Base-by-base conservation (phyloP, 2,888 invertebrate species). In the Nudaria mundana region DNA sequence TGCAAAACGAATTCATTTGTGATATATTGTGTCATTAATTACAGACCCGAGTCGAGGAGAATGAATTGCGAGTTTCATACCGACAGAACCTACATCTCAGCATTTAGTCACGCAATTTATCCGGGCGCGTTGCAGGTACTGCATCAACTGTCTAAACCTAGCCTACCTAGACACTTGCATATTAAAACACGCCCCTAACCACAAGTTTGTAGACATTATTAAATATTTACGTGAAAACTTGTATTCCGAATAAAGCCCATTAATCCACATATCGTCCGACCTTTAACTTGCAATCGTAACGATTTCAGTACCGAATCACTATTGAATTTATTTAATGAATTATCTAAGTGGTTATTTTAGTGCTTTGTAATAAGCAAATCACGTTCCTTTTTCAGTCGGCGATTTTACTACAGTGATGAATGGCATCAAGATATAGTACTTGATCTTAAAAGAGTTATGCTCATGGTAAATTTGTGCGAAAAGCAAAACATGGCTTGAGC, bases 281-380 rank as follows among this genome's bases (percentile, higher is more conserved):
- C 57, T 61, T 61, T 59, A 66, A 69, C 63, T 72, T 75, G 71
- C 75, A 76, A 81, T 81, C 80, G 84, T 66, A 79, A n/a, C n/a
- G n/a, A n/a, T n/a, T n/a, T n/a, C n/a, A n/a, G n/a, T n/a, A n/a
- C 74, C 84, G 81, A 83, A 84, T 83, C 71, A 67, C 68, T 64
- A 68, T 70, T 71, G 64, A 77, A 82, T 81, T 76, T 66, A 73
- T 73, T 74, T 82, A 84, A 85, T 82, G 81, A 79, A 67, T 67
- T 76, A 56, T 75, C 71, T 77, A 80, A 83, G 74, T 77, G 77
- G 66, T 71, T 64, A 68, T 64, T 71, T 76, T 74, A 77, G 70
- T 71, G 71, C 71, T 66, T 73, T 79, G 74, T 81, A 76, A 82
- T 79, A 81, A 74, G 69, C 71, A 65, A 78, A 84, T 78, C 84